Percentiles rank a stretch among this genome's conserved stretches.
Evolutionary conservation across 1,140 invertebrate species (phyloP).

Genomic region (Ceratitis capitata): DNA sequence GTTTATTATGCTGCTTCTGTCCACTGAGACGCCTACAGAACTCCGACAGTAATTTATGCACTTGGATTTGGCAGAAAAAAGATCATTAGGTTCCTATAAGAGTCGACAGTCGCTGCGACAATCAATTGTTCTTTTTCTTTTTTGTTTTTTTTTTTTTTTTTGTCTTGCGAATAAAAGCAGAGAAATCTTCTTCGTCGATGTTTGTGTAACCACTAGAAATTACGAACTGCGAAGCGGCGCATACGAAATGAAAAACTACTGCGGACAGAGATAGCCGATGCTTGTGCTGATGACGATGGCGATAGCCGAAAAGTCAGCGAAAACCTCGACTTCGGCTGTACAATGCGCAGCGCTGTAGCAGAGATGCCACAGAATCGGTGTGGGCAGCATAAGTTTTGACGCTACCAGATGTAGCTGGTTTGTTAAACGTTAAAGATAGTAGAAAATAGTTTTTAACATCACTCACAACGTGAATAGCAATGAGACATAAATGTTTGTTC

Average conservation of each 20-base stretch:
- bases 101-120: conserved; percentile 59
- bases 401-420: not conserved
- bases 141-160: conserved; percentile 39
- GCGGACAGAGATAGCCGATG: conserved; percentile 35
- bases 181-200: conserved; percentile 16
- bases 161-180: not conserved
- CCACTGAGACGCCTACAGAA: conserved; percentile 46
- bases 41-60: conserved; percentile 51
- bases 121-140: conserved; percentile 45
- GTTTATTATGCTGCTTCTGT: conserved; percentile 8
- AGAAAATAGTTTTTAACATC: too few relatives aligned
- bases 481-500: too few relatives aligned
- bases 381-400: not conserved
- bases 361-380: conserved; percentile 28
- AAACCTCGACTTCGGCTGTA: conserved; percentile 16
- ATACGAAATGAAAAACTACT: conserved; percentile 20
- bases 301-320: conserved; percentile 22
- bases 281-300: not conserved
- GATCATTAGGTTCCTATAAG: conserved; percentile 9
- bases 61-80: not conserved
- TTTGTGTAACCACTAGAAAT: not conserved
- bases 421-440: too few relatives aligned
- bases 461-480: too few relatives aligned
- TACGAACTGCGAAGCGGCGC: conserved; percentile 37
- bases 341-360: conserved; percentile 13